Evolutionary conservation across 2,797 vertebrate genomes (phyloP), one percentile per base, ranked within the genome.

Genomic region (Mastacembelus armatus): DNA sequence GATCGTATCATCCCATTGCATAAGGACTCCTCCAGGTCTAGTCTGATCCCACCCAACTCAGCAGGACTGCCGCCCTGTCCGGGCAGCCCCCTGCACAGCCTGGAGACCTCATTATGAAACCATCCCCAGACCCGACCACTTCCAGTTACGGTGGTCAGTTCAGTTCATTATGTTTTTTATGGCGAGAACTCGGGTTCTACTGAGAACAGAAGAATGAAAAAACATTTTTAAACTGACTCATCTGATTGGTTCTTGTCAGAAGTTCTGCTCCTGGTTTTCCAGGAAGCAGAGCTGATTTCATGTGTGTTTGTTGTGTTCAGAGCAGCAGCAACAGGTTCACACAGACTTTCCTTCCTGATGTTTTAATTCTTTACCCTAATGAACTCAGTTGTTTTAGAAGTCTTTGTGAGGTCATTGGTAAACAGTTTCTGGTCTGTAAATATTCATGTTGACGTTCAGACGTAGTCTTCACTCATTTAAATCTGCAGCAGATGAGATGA

Each of bases 1-100:
- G 96, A 95, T 74, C 94, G 93, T 85, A 91, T 94, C 67, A 89
- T 93, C 78, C 95, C 96, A 67, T 93, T 95, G 78, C 95, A 96
- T 29, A 96, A 95, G 73, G 96, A 97, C 71, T 91, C 93, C 74
- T 93, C 95, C 89, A 96, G 96, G 92, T 92, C 94, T 75, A 91
- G 92, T 88, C 93, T 85, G 21, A 71, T 78, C 21, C 59, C 66
- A 0, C 22, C 81, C 38, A 89, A 88, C 80, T 86, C 87, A 0
- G 82, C 83, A 0, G 84, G 85, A 5, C 77, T 95, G 91, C 95
- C 95, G 74, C 95, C 94, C 66, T 96, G 96, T 90, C 96, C 97
- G 58, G 97, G 96, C 87, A 99, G 97, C 91, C 98, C 98, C 64
- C 95, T 99, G 88, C 97, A 99, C 94, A 98, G 96, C 92, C 94